phyloP scores from a whole-genome alignment of 2,888 invertebrate species.

The Erebia palarica region DNA sequence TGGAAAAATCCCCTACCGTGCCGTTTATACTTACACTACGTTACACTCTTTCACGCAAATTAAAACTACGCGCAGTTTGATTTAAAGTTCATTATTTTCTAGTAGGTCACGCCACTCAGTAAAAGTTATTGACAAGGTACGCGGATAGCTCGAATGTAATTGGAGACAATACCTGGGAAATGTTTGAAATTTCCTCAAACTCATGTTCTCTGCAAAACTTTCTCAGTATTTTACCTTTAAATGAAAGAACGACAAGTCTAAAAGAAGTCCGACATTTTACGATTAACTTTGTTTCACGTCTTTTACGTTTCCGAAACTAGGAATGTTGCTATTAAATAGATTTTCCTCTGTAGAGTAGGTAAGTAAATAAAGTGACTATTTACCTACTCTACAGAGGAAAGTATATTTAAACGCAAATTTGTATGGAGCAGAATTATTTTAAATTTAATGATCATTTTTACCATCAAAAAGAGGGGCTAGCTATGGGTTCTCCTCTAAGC shows the following conservation, averaged over 20 bases:
- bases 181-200: not conserved
- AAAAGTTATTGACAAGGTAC: not conserved
- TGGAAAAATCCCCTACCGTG: too few species aligned
- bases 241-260: not conserved
- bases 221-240: slow-evolving; percentile 10
- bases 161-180: not conserved
- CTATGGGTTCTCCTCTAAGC: too few species aligned
- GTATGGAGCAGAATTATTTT: too few species aligned
- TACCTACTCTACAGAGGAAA: not conserved
- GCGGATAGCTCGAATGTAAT: not conserved
- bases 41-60: too few species aligned
- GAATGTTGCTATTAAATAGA: not conserved
- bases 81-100: too few species aligned
- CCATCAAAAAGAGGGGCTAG: too few species aligned
- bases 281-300: slow-evolving; percentile 6
- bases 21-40: too few species aligned
- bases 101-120: not conserved
- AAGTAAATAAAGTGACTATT: not conserved
- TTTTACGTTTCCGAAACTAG: not conserved
- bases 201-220: not conserved
- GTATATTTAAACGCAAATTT: slow-evolving; percentile 16
- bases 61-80: too few species aligned
- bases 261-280: not conserved
- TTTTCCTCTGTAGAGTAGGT: too few species aligned
- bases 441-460: too few species aligned